A percentile compares a stretch with the other conserved stretches of the same genome.
Evolutionary conservation across 2,888 invertebrate genomes (phyloP).

Genomic region (Aproaerema taeniolella): DNA sequence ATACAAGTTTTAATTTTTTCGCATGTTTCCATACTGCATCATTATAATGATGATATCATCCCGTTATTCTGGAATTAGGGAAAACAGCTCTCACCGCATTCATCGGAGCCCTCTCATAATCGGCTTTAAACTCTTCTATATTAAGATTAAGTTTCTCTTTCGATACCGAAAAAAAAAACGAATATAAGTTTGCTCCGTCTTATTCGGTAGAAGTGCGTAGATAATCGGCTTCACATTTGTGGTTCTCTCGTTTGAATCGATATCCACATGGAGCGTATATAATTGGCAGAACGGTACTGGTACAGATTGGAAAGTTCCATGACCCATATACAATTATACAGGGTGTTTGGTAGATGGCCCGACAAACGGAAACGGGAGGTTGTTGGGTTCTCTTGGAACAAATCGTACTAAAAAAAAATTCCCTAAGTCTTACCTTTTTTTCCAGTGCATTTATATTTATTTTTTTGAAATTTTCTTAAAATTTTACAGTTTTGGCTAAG

Average conservation of each 20-base stretch:
- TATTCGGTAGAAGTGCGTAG: constrained; percentile 9
- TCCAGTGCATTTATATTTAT: no score
- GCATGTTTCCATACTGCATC: constrained; percentile 9
- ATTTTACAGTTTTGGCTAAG: no score
- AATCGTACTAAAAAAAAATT: no score
- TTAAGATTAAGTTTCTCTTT: constrained; percentile 10
- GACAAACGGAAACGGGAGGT: no score
- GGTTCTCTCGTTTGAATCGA: constrained; percentile 9
- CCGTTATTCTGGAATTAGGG: constrained; percentile 7
- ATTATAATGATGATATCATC: constrained; percentile 11
- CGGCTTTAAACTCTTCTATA: constrained; percentile 8
- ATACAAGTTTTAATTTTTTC: constrained; percentile 2
- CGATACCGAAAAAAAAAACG: constrained; percentile 9
- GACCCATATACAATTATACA: no score
- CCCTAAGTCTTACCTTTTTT: no score
- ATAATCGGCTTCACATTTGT: constrained; percentile 13
- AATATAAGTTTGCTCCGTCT: constrained; percentile 8
- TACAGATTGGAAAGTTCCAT: constrained; percentile 11
- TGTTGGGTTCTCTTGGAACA: no score
- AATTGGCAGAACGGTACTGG: constrained; percentile 13
- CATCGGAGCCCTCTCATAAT: constrained; percentile 12
- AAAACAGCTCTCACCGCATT: constrained; percentile 10
- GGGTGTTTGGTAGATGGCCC: no score
- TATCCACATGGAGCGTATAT: constrained; percentile 10
- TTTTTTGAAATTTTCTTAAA: no score